These are phyloP conservation scores for Luscinia luscinia DNA, from an alignment of 2,797 vertebrate genomes.

Conservation along the genomic window DNA sequence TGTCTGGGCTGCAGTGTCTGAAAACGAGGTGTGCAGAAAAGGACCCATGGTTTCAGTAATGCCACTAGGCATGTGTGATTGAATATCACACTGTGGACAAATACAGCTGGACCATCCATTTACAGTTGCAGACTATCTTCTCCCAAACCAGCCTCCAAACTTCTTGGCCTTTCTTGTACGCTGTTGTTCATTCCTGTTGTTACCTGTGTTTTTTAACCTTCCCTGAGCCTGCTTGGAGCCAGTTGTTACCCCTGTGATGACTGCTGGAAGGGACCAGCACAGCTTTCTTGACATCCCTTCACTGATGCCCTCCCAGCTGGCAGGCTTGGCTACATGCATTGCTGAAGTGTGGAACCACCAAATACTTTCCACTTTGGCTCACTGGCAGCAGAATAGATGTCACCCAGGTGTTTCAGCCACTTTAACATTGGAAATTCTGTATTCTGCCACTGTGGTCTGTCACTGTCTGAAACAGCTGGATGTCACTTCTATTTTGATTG, in stretches of 20 bases:
- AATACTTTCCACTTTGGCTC: not conserved
- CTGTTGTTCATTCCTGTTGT: not conserved
- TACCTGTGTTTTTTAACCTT: not conserved
- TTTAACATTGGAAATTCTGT: not conserved
- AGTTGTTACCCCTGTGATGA: not conserved
- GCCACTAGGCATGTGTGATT: not conserved
- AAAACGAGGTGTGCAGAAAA: not conserved
- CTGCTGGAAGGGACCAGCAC: not conserved
- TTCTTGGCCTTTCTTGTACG: not conserved
- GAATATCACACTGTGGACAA: not conserved
- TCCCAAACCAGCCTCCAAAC: not conserved
- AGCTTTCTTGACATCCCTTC: not conserved
- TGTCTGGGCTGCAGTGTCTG: not conserved
- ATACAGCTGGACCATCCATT: not conserved
- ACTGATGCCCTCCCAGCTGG: not conserved
- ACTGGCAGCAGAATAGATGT: not conserved
- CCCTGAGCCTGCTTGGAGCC: not conserved
- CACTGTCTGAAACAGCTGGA: not conserved
- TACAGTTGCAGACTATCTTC: not conserved
- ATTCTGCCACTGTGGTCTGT: not conserved
- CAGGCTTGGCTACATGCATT: not conserved
- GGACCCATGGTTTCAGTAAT: rapidly evolving
- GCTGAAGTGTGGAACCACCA: not conserved
- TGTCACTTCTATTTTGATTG: not conserved
- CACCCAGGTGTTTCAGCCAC: not conserved